Conservation (phyloP, 2,888 invertebrate genomes). For the Rhogogaster chlorosoma region DNA sequence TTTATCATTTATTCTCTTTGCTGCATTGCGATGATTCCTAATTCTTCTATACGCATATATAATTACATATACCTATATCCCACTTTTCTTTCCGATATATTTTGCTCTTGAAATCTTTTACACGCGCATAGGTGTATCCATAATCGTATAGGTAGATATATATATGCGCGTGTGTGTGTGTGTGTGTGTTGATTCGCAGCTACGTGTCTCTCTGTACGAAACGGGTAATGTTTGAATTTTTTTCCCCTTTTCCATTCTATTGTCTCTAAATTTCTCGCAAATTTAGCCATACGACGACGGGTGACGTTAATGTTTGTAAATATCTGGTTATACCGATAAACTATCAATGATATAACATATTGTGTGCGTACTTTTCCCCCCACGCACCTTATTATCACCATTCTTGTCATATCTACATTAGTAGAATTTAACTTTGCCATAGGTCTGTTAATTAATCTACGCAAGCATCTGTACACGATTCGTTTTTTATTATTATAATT, state of each 20-base stretch:
- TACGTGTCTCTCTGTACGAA: neutral
- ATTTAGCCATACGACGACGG: neutral
- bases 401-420: neutral
- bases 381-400: neutral
- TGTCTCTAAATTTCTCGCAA: conserved; percentile 15
- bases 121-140: neutral
- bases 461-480: neutral
- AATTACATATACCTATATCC: neutral
- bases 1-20: neutral
- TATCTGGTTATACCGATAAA: conserved; percentile 3
- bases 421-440: neutral
- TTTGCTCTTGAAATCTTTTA: neutral
- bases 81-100: neutral
- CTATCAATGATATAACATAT: neutral
- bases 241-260: conserved; percentile 7
- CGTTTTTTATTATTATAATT: neutral
- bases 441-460: neutral
- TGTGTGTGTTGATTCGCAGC: neutral
- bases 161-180: neutral
- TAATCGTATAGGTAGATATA: neutral
- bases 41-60: too few species aligned
- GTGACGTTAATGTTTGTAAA: conserved; percentile 28
- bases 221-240: conserved; percentile 35
- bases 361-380: neutral
- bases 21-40: neutral